Evolutionary conservation across 1,140 invertebrate species (phyloP), one percentile per base, ranked within the genome.

Genomic region (Sarcophaga bullata): DNA sequence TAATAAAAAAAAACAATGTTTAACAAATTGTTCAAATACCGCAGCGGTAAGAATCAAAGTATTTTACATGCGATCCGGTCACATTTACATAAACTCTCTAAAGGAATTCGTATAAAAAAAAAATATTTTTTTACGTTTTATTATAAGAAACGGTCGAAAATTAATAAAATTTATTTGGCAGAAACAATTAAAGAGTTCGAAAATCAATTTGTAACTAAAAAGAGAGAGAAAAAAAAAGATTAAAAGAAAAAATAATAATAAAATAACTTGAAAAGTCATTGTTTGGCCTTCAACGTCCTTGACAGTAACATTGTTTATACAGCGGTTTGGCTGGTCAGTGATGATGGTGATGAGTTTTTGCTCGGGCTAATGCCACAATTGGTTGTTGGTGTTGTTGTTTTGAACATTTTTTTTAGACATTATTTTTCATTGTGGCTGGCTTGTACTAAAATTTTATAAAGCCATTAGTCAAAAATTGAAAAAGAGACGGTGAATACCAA

Each of bases 281-380:
- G 87, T 87, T 85, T 88, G 87, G 87, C 87, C 87, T 88, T 88
- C 87, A 88, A 86, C 86, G 87, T 88, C 87, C 87, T 88, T 88
- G 87, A 85, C 84, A 86, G 83, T 84, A 76, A 76, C 73, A 49
- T 76, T 76, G 46, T 76, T 73, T 73, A 73, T 19, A 17, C 25
- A 37, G 54, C n/a, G 19, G n/a, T 80, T 58, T 37, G 25, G 19
- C 7, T 80, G 80, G 49, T n/a, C n/a, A n/a, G 25, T 50, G 37
- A 73, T 15, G 8, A 54, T 58, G 9, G 11, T 58, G 9, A 11
- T 58, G 8, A 58, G 6, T 58, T 6, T 15, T 58, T 19, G n/a
- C 58, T 19, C n/a, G n/a, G 17, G 52, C n/a, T 58, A 58, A 10
- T 37, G 52, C 52, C 52, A 58, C 25, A 37, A 37, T 37, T 68